A percentile compares a stretch with the other conserved stretches of the same genome.
Evolutionary conservation across 2,888 invertebrate species (phyloP).

Genomic region (Pammene fasciana): DNA sequence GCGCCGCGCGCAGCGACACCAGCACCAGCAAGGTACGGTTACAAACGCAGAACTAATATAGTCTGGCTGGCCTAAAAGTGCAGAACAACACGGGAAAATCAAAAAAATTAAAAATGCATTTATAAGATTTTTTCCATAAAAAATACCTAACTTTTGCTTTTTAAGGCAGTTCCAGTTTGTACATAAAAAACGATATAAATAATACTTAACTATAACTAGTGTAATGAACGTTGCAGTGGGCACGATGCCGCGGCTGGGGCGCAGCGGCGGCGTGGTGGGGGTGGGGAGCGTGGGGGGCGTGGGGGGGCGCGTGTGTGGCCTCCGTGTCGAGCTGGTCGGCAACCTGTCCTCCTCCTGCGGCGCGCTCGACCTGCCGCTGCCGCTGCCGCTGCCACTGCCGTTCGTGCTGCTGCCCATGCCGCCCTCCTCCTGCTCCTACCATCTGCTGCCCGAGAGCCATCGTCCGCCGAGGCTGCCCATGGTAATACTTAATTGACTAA

Average conservation of each 20-base stretch:
- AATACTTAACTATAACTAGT: too few species aligned
- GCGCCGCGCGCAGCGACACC: constrained; percentile 44
- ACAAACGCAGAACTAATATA: too few species aligned
- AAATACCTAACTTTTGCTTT: too few species aligned
- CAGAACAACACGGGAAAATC: too few species aligned
- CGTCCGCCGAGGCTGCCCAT: constrained; percentile 46
- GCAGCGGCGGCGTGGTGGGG: constrained; percentile 47
- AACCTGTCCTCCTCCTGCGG: constrained; percentile 85
- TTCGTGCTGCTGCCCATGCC: constrained; percentile 53
- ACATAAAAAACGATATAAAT: too few species aligned
- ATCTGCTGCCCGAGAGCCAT: constrained; percentile 60
- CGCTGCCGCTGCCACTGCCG: constrained; percentile 48
- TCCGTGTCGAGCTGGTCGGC: constrained; percentile 82
- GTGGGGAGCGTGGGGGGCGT: constrained; percentile 39
- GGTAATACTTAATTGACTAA: too few species aligned
- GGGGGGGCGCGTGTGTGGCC: constrained; percentile 55
- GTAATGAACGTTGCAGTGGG: neutral
- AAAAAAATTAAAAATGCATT: too few species aligned
- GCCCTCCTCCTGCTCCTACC: constrained; percentile 51
- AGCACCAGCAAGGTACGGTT: neutral
- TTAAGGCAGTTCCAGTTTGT: too few species aligned
- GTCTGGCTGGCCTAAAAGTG: too few species aligned
- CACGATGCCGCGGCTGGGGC: constrained; percentile 44
- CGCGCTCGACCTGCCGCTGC: constrained; percentile 25
- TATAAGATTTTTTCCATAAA: too few species aligned